Evolutionary conservation across 2,113 vertebrate species (phyloP).

Genomic region (Sylvicapra grimmia): DNA sequence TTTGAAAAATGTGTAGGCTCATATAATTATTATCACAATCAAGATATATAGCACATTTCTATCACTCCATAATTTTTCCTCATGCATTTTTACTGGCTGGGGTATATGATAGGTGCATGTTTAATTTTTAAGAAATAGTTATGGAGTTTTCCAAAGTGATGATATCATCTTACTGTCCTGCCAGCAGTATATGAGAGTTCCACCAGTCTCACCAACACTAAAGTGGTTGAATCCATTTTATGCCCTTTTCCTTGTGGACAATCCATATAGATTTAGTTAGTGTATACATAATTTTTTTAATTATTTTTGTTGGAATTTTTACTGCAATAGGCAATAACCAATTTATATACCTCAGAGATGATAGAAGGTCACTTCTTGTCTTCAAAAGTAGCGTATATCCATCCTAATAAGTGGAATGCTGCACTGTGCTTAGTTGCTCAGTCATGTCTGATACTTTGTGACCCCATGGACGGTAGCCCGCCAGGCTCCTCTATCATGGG

Average conservation of each 20-base stretch:
- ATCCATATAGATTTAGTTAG: background rate
- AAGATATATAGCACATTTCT: background rate
- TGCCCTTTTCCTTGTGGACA: background rate
- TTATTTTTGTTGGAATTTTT: background rate
- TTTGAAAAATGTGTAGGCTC: background rate
- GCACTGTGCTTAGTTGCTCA: background rate
- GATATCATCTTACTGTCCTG: background rate
- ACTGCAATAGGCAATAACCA: background rate
- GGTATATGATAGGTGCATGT: background rate
- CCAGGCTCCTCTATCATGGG: background rate
- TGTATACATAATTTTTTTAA: background rate
- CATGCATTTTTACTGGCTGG: background rate
- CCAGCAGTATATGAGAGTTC: background rate
- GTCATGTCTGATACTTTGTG: fast-evolving
- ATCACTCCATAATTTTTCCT: background rate
- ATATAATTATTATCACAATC: background rate
- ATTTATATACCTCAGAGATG: background rate
- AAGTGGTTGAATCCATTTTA: background rate
- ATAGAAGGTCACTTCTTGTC: background rate
- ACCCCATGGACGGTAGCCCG: background rate
- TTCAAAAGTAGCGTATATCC: background rate
- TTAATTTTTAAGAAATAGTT: background rate
- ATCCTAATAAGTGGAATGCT: background rate
- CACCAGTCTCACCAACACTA: background rate
- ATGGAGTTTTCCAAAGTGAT: background rate